phyloP scores from a whole-genome alignment of 2,888 invertebrate species.

The Tortricodes alternella region DNA sequence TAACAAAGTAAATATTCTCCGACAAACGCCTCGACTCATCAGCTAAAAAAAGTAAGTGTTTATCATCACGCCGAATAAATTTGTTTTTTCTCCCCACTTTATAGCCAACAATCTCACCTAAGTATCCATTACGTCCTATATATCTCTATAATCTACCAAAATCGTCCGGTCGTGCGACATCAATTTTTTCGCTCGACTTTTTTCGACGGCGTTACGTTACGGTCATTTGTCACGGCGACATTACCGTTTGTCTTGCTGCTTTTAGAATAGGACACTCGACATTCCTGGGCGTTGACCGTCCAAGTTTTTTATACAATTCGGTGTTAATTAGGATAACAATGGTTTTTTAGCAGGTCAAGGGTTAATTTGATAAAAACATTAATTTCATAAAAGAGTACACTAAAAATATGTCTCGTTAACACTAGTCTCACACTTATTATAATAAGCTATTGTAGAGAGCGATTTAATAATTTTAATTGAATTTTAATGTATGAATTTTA shows the following conservation, averaged over 20 bases:
- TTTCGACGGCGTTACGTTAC: constrained; percentile 23
- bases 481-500: too few species aligned
- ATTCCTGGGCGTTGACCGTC: neutral
- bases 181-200: constrained; percentile 26
- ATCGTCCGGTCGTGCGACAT: constrained; percentile 24
- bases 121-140: constrained; percentile 30
- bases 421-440: too few species aligned
- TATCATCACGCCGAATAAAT: constrained; percentile 10
- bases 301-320: too few species aligned
- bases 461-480: too few species aligned
- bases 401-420: too few species aligned
- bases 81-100: constrained; percentile 24
- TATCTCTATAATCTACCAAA: constrained; percentile 28
- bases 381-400: too few species aligned
- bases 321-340: too few species aligned
- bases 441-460: too few species aligned
- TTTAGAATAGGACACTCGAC: constrained; percentile 23
- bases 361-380: too few species aligned
- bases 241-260: constrained; percentile 29
- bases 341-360: too few species aligned
- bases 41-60: neutral
- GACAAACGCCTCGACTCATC: too few species aligned
- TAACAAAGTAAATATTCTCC: too few species aligned
- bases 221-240: constrained; percentile 25
- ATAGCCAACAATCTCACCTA: constrained; percentile 28